Evolutionary conservation across 2,888 invertebrate genomes (phyloP), one percentile per base, ranked within the genome.

Genomic region (Cephus pygmeus): DNA sequence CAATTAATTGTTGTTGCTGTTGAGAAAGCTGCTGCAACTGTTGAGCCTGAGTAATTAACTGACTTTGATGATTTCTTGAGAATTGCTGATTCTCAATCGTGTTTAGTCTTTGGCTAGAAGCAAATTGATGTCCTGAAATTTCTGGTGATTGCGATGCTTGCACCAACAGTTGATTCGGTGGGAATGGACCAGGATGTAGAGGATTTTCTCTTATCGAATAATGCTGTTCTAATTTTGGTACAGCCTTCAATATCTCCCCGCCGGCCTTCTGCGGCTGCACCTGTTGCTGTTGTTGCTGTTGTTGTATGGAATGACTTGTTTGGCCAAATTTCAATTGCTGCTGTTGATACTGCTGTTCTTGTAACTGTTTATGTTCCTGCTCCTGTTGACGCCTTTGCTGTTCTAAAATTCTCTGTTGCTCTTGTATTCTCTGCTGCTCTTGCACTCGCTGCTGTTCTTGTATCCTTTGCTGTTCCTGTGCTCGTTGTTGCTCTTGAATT

Each of bases 191-290:
- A 0, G 91, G 91, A 76, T 91, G 90, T 68, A 87, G 87, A 11
- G 91, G 91, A 82, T 91, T 92, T 78, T 91, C 91, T 75, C 91
- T 83, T 68, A 91, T 90, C 0, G 91, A 87, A 40, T 90, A 90
- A 85, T 97, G 97, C 84, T 96, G 96, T 91, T 97, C 97, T 83
- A 94, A 95, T 92, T 96, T 96, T 11, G 97, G 95, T 79, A 97
- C 94, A 31, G 97, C 94, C 77, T 95, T 94, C 33, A 96, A 93
- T 69, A 97, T 92, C 91, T 97, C 96, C 0, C 96, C 96, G 69
- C 94, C 95, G 1, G 95, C 93, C 69, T 85, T 84, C 33, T 80
- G 68, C 2, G 76, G 76, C 12, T 83, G 80, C 34, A 79, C 69
- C 30, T 78, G 80, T 35, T 80, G 83, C 36, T 85, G 86, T 12